phyloP scores from a whole-genome alignment of 2,797 vertebrate species.

The Crenuchus spilurus region DNA sequence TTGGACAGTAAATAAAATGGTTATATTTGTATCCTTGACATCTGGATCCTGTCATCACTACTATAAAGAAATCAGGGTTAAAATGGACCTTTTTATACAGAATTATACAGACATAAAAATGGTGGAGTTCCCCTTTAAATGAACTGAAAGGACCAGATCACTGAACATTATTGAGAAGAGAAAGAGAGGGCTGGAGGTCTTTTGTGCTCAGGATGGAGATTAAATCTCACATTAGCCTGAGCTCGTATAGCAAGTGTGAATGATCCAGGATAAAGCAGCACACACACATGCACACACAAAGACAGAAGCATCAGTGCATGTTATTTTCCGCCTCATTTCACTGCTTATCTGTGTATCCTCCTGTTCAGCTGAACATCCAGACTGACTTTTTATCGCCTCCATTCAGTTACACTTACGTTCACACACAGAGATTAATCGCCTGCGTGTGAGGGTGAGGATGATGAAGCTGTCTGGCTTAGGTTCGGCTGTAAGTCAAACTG shows the following conservation, averaged over 20 bases:
- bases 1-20: no score
- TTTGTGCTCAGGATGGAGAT: neutral
- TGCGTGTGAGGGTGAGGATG: neutral
- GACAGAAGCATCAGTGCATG: neutral
- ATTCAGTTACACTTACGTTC: conserved; percentile 3
- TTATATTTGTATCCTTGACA: no score
- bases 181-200: neutral
- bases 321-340: conserved; percentile 26
- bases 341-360: neutral
- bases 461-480: neutral
- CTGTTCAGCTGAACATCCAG: neutral
- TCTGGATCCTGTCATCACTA: no score
- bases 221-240: neutral
- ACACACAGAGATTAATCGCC: no score
- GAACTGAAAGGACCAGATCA: neutral
- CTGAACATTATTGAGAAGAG: neutral
- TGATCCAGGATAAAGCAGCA: neutral
- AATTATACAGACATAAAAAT: no score
- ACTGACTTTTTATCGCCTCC: conserved; percentile 11
- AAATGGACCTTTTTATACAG: no score
- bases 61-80: no score
- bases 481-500: no score
- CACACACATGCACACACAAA: no score
- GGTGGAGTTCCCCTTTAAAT: no score
- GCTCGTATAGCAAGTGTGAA: neutral